Base-by-base conservation (phyloP, 2,888 invertebrate species). In the Anoplius nigerrimus region DNA sequence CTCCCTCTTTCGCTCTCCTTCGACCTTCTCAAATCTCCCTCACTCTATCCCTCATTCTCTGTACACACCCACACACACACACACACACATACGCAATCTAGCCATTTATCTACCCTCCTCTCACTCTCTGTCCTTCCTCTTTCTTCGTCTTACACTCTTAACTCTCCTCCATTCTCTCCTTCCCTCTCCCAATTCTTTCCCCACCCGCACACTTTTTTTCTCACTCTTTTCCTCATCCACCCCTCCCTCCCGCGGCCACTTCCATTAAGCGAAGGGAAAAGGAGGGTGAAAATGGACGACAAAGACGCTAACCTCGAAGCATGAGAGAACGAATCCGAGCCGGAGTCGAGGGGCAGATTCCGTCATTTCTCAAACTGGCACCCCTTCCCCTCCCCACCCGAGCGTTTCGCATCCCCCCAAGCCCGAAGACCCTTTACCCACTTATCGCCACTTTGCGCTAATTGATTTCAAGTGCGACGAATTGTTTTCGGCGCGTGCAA, bases 391-490 rank as follows among this genome's bases (percentile, higher is more conserved):
- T 4, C 18, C 22, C 15, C 22, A 20, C 45, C 18, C 42, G n/a
- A n/a, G n/a, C n/a, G 43, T 42, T 48, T 18, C 48, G 42, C 62
- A 13, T 42, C 2, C 58, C 43, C 51, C 45, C 22, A 56, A n/a
- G n/a, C n/a, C 45, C 22, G 22, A 69, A 80, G 72, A 69, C 66
- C 74, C 70, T 75, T 76, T 68, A 69, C 73, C 76, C 79, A 75
- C 76, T 79, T 79, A 73, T 76, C 75, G 56, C 67, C 79, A 75
- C 79, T 80, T 74, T 63, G 72, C 58, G 73, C 76, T 80, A 80
- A 80, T 79, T 80, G 80, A 78, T 80, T 78, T 78, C 79, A 75
- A 80, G 75, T 71, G 80, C 80, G 75, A 79, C 79, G 72, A 80
- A 80, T 80, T 78, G 79, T 78, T 79, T 76, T 69, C 71, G 68